A percentile compares a stretch with the other conserved stretches of the same genome.
Conservation (phyloP, 2,888 invertebrate species). For the Drosophila mercatorum region DNA sequence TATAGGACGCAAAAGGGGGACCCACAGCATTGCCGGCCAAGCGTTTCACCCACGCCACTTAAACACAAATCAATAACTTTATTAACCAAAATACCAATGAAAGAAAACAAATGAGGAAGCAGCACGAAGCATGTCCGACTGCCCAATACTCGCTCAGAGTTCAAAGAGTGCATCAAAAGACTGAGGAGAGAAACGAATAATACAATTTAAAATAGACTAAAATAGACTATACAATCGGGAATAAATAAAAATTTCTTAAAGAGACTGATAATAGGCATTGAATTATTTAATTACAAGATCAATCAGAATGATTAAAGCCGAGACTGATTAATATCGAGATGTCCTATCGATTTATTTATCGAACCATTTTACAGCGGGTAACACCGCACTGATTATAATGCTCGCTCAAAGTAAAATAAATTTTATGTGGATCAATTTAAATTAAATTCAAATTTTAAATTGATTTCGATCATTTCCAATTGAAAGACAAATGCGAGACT, state of each 20-base stretch:
- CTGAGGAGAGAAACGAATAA: too few relatives aligned
- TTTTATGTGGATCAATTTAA: not conserved
- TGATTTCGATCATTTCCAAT: not conserved
- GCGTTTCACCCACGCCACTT: constrained; percentile 74
- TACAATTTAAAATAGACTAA: not conserved
- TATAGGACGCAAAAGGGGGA: constrained; percentile 11
- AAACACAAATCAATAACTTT: constrained; percentile 78
- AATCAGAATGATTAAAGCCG: too few relatives aligned
- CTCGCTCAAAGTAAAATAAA: not conserved
- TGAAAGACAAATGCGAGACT: not conserved
- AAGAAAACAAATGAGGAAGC: constrained; percentile 3
- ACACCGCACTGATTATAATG: too few relatives aligned
- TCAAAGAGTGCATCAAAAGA: not conserved
- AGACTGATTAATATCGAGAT: not conserved
- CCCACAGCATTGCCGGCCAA: constrained; percentile 43
- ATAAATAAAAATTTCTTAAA: too few relatives aligned
- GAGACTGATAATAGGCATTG: too few relatives aligned
- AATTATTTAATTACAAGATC: too few relatives aligned
- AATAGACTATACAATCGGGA: too few relatives aligned
- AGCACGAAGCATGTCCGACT: not conserved
- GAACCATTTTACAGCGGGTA: too few relatives aligned
- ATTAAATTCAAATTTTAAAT: not conserved
- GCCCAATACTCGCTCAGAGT: not conserved
- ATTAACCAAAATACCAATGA: constrained; percentile 54
- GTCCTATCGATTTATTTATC: not conserved